phyloP scores from a whole-genome alignment of 2,113 vertebrate species.

The Rhadina sibilatrix region DNA sequence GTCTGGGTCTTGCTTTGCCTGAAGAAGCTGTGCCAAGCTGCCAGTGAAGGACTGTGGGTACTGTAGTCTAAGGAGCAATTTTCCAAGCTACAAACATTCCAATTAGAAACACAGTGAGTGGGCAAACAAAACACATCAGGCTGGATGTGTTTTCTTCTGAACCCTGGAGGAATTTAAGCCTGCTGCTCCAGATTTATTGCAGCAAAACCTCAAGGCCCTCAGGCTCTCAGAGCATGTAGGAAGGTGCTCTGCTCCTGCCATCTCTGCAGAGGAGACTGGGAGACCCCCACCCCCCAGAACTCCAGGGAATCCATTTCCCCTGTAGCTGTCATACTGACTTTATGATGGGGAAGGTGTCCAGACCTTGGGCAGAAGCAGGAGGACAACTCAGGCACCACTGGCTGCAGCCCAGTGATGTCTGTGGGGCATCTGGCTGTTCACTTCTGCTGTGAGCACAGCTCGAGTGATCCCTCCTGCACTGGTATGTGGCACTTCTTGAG shows the following conservation, averaged over 20 bases:
- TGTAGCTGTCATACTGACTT: neutral
- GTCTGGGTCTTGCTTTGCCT: neutral
- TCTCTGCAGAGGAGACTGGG: neutral
- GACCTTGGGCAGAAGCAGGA: neutral
- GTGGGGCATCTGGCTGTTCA: neutral
- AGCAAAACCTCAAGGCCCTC: neutral
- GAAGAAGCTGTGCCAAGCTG: neutral
- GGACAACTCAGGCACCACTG: neutral
- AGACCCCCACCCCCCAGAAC: neutral
- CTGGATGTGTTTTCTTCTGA: constrained; percentile 57
- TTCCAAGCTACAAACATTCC: constrained; percentile 44
- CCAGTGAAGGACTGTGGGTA: constrained; percentile 47
- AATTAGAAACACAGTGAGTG: constrained; percentile 61
- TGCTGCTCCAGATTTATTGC: constrained; percentile 58
- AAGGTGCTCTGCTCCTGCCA: constrained; percentile 13
- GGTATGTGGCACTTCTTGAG: neutral
- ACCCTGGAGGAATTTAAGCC: constrained; percentile 47
- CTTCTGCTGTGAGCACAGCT: neutral
- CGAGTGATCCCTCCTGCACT: rapidly evolving
- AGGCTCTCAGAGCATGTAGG: constrained; percentile 18
- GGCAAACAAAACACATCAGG: constrained; percentile 54
- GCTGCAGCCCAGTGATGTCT: neutral
- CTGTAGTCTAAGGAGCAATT: constrained; percentile 56
- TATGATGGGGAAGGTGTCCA: neutral
- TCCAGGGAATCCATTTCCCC: neutral